Conservation (phyloP, 2,113 vertebrate genomes). For the Ochotona curzoniae region DNA sequence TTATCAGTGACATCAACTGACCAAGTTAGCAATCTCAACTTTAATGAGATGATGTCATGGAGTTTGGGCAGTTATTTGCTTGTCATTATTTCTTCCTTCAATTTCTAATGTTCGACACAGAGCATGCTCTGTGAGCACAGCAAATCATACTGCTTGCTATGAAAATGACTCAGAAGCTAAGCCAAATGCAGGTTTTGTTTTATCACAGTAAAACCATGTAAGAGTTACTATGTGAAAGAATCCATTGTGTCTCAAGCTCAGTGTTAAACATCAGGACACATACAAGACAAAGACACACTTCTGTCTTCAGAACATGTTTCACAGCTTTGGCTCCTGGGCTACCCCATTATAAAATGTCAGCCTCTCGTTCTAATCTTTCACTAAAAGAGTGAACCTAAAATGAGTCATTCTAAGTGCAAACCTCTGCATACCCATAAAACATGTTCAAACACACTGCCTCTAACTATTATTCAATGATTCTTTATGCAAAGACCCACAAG, state of each 20-base stretch:
- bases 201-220: neutral
- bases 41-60: slow-evolving; percentile 2
- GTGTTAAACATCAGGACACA: neutral
- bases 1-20: neutral
- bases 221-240: neutral
- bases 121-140: neutral
- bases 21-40: neutral
- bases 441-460: neutral
- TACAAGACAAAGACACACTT: fast-evolving
- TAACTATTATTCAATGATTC: neutral
- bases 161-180: slow-evolving; percentile 54
- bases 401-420: neutral
- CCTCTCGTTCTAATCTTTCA: neutral
- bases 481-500: neutral
- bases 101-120: slow-evolving; percentile 52
- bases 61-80: neutral
- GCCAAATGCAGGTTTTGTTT: slow-evolving; percentile 9
- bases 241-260: neutral
- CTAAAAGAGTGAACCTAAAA: neutral
- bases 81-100: neutral
- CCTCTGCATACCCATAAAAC: neutral
- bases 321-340: neutral
- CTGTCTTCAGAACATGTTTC: neutral
- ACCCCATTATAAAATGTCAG: neutral
- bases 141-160: neutral